Evolutionary conservation across 2,888 invertebrate genomes (phyloP).

Genomic region (Rotaria magnacalcarata): DNA sequence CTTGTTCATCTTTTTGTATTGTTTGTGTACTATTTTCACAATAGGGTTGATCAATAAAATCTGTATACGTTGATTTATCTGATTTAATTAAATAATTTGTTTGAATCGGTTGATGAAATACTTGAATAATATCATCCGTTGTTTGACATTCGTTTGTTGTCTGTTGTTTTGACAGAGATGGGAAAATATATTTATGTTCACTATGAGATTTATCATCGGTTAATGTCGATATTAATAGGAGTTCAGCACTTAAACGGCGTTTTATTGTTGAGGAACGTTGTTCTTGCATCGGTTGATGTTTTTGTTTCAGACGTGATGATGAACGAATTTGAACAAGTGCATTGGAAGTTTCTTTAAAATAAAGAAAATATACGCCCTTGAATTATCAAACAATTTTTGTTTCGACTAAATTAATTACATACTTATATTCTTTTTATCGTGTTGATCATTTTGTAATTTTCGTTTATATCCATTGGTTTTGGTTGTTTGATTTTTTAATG

Average conservation of each 20-base stretch:
- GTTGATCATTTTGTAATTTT: neutral
- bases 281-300: neutral
- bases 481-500: neutral
- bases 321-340: neutral
- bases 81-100: constrained; percentile 1
- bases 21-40: constrained; percentile 22
- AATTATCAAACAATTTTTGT: no score
- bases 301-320: constrained; percentile 16
- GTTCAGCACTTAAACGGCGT: constrained; percentile 18
- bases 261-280: neutral
- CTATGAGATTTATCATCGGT: neutral
- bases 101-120: neutral
- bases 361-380: neutral
- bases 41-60: neutral
- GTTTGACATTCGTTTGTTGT: constrained; percentile 24
- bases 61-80: constrained; percentile 30
- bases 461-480: constrained; percentile 4
- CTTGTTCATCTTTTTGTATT: neutral
- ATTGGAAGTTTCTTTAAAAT: neutral
- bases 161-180: neutral
- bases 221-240: neutral
- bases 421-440: neutral
- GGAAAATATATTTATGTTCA: neutral
- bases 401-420: neutral
- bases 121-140: neutral